phyloP scores from a whole-genome alignment of 2,888 invertebrate species.

The Cacoxenus indagator region DNA sequence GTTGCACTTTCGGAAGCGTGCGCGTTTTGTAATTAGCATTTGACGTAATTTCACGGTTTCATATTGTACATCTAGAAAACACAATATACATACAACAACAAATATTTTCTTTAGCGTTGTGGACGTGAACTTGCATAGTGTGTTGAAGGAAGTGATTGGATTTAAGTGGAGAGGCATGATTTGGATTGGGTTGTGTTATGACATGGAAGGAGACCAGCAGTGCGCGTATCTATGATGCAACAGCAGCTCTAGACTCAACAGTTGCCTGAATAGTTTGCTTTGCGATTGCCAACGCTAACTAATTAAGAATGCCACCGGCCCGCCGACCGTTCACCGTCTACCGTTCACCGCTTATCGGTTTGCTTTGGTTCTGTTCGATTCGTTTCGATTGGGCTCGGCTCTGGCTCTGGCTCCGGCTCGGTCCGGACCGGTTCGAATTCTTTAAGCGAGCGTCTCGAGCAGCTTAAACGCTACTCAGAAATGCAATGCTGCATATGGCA shows the following conservation, averaged over 20 bases:
- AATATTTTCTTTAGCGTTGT: slow-evolving; percentile 11
- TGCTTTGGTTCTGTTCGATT: slow-evolving; percentile 10
- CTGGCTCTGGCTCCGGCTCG: not conserved
- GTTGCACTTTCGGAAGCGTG: slow-evolving; percentile 23
- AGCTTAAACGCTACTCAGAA: slow-evolving; percentile 52
- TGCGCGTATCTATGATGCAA: slow-evolving; percentile 45
- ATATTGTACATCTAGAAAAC: slow-evolving; percentile 20
- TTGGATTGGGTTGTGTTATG: not conserved
- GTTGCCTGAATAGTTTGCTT: slow-evolving; percentile 5
- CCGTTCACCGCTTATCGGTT: not conserved
- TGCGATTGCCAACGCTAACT: not conserved
- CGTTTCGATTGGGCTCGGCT: not conserved
- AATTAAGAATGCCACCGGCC: not conserved
- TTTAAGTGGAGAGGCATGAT: not conserved
- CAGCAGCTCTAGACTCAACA: not conserved
- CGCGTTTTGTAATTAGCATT: slow-evolving; percentile 8
- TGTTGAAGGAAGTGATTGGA: not conserved
- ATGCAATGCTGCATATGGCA: slow-evolving; percentile 57
- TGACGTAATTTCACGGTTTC: slow-evolving; percentile 8
- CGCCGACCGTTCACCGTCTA: not conserved
- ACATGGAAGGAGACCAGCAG: slow-evolving; percentile 14
- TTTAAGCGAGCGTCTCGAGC: slow-evolving; percentile 16
- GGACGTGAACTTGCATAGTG: not conserved
- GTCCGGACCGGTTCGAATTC: slow-evolving; percentile 8
- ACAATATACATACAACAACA: slow-evolving; percentile 21